Evolutionary conservation across 2,113 vertebrate genomes (phyloP), one percentile per base, ranked within the genome.

Genomic region (Osmerus eperlanus): DNA sequence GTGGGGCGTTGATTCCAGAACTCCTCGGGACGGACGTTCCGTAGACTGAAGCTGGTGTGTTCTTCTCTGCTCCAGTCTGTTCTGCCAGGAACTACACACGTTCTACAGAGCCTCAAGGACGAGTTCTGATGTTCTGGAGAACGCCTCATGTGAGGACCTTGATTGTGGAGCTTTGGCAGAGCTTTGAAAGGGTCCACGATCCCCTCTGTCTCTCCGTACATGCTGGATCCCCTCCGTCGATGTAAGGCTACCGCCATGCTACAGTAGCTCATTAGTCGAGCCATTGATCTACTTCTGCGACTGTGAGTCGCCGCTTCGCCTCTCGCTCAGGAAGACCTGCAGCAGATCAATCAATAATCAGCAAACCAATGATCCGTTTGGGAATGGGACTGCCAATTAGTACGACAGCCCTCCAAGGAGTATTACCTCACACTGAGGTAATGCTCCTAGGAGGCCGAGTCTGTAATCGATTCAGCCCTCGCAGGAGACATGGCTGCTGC

Each of bases 311-410:
- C 5, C 15, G 28, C 66, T 70, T 36, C 4, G 65, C 73, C 47
- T 63, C 74, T 58, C 61, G 25, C 74, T 69, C 72, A 2, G 77
- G 62, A 61, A 59, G 41, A 12, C 41, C 41, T 47, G 41, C 41
- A 47, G 75, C 3, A 36, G 66, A 89, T 89, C 86, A 80, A 88
- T 91, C 86, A 85, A 75, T 71, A 51, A 76, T 81, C 69, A 67
- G 81, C 81, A 85, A 88, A 86, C 81, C 70, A 85, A 87, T 87
- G 81, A 86, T 78, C 71, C 74, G 36, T 83, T 82, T 72, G 63
- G 76, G 36, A 85, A 85, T 64, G 70, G 66, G 78, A 78, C 70
- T 78, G 83, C 80, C 83, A 91, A 88, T 88, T 89, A 90, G 84
- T 4, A 25, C 65, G 65, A 87, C 85, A 74, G 78, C 80, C 73